A percentile compares a stretch with the other conserved stretches of the same genome.
Evolutionary conservation across 2,113 vertebrate species (phyloP).

Genomic region (Chitala chitala): DNA sequence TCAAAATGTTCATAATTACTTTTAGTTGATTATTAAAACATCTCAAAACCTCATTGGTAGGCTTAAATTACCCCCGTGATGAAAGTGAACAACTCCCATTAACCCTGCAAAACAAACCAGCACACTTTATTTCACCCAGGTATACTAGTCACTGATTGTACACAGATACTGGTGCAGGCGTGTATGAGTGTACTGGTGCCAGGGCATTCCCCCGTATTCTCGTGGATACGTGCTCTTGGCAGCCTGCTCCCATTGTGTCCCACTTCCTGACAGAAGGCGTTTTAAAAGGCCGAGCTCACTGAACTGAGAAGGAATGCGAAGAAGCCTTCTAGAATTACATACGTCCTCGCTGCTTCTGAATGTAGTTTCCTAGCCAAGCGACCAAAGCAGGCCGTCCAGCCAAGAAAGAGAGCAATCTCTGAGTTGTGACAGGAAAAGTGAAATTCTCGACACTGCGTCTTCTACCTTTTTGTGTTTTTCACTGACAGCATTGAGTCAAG

Average conservation of each 20-base stretch:
- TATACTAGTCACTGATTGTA: not conserved
- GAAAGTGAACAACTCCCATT: not conserved
- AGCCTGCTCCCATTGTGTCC: conserved; percentile 66
- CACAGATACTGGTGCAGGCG: conserved; percentile 1
- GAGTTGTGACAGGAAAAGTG: too few species aligned
- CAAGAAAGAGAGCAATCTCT: not conserved
- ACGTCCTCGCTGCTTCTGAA: conserved; percentile 57
- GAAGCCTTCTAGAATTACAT: conserved; percentile 58
- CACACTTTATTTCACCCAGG: conserved; percentile 16
- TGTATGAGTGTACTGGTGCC: conserved; percentile 3
- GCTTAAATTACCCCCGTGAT: not conserved
- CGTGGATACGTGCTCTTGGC: conserved; percentile 66
- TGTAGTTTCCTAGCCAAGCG: conserved; percentile 44
- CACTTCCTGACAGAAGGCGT: conserved; percentile 67
- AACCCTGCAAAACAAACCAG: not conserved
- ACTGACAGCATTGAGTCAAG: too few species aligned
- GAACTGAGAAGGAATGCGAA: conserved; percentile 66
- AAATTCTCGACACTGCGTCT: too few species aligned
- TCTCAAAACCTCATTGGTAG: not conserved
- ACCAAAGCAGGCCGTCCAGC: conserved; percentile 49
- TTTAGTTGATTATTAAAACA: too few species aligned
- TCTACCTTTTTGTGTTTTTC: too few species aligned
- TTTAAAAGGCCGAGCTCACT: conserved; percentile 59
- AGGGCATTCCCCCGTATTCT: conserved; percentile 47
- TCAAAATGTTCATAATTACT: too few species aligned